phyloP scores from a whole-genome alignment of 2,888 invertebrate species.

The Trichogramma dendrolimi region DNA sequence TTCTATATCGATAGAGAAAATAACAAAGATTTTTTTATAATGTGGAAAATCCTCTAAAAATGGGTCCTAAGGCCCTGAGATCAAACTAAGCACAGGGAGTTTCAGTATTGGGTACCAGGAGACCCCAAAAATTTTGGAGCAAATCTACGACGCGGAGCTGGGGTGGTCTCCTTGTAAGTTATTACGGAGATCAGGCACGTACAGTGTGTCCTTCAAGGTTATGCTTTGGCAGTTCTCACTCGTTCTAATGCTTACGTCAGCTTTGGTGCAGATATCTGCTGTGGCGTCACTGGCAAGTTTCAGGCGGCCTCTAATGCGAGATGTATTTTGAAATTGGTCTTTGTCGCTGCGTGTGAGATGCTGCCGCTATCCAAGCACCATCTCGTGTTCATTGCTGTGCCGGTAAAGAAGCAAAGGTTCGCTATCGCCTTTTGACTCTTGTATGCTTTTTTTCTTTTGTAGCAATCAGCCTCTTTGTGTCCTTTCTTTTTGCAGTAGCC shows the following conservation, averaged over 20 bases:
- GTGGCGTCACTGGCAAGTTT: constrained; percentile 4
- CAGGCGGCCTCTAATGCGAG: background rate
- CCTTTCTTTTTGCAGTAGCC: constrained; percentile 11
- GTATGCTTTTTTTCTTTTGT: background rate
- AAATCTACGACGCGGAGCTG: too few species aligned
- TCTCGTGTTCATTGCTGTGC: background rate
- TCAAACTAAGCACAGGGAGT: too few species aligned
- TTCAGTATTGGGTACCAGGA: too few species aligned
- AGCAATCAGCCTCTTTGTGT: constrained; percentile 15
- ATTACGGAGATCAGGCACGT: constrained; percentile 24
- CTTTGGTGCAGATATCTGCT: background rate
- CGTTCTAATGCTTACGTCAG: background rate
- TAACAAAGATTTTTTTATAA: too few species aligned
- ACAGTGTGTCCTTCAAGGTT: constrained; percentile 21
- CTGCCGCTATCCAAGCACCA: constrained; percentile 4
- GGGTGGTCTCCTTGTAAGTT: too few species aligned
- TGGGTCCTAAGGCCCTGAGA: too few species aligned
- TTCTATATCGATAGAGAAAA: too few species aligned
- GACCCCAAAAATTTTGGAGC: too few species aligned
- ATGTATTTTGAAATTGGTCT: background rate
- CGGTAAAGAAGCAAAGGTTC: background rate
- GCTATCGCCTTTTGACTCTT: background rate
- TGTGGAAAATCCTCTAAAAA: too few species aligned
- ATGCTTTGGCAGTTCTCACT: constrained; percentile 1
- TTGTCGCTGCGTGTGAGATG: background rate